Evolutionary conservation across 2,113 vertebrate genomes (phyloP).

Genomic region (Uropsilus gracilis): DNA sequence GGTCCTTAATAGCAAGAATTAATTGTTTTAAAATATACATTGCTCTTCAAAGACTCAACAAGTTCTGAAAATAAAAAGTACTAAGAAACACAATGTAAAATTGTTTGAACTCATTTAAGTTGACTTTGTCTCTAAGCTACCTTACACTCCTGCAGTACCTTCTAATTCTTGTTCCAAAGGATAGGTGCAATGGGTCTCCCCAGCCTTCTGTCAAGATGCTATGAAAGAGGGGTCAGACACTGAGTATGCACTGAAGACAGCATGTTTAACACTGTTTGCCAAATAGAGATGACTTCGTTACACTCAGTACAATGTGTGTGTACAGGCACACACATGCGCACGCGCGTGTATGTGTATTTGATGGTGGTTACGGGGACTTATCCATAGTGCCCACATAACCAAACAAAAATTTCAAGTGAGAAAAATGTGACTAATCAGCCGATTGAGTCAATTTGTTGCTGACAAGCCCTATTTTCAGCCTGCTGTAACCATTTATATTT

Average conservation of each 20-base stretch:
- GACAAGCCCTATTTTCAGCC: neutral
- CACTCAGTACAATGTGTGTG: neutral
- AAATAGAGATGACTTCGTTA: neutral
- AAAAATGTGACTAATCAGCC: neutral
- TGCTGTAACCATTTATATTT: neutral
- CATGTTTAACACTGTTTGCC: neutral
- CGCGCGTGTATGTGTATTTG: neutral
- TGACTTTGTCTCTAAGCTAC: neutral
- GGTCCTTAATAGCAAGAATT: neutral
- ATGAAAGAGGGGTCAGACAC: neutral
- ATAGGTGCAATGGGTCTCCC: too few relatives aligned
- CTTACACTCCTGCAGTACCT: neutral
- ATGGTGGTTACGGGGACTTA: neutral
- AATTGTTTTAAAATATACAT: neutral
- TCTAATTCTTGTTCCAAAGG: neutral
- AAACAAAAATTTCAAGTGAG: neutral
- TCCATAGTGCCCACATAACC: neutral
- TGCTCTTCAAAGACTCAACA: constrained; percentile 19
- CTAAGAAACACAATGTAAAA: neutral
- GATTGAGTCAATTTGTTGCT: neutral
- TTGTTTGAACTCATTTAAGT: neutral
- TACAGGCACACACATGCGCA: neutral
- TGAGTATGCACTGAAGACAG: neutral
- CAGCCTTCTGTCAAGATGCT: neutral
- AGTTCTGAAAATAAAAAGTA: constrained; percentile 4